Conservation (phyloP, 2,797 vertebrate species). For the Chromis chromis region DNA sequence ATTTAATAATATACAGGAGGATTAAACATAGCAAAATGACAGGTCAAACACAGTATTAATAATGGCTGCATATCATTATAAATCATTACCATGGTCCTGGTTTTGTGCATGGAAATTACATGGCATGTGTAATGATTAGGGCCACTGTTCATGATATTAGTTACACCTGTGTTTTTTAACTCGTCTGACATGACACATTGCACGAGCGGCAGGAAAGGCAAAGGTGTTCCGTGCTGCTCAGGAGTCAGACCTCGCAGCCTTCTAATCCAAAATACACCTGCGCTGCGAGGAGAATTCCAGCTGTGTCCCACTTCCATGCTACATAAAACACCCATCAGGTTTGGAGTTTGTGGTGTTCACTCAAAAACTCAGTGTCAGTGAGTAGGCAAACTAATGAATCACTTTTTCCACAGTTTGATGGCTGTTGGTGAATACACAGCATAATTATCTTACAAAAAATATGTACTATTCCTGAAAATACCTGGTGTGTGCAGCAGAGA, state of each 20-base stretch:
- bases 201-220: not conserved
- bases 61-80: constrained; percentile 9
- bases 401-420: not conserved
- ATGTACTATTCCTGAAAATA: no score
- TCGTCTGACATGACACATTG: not conserved
- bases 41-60: not conserved
- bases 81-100: not conserved
- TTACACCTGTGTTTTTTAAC: not conserved
- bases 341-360: not conserved
- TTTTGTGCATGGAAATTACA: not conserved
- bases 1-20: not conserved
- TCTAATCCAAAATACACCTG: not conserved
- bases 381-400: not conserved
- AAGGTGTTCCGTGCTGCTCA: no score
- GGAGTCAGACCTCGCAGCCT: not conserved
- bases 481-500: not conserved
- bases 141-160: not conserved
- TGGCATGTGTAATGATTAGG: not conserved
- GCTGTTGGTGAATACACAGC: no score
- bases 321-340: not conserved
- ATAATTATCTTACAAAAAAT: no score
- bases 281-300: not conserved
- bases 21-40: not conserved
- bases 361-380: not conserved
- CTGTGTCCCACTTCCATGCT: not conserved